Base-by-base conservation (phyloP, 2,797 vertebrate genomes). In the Sebastes goodei region DNA sequence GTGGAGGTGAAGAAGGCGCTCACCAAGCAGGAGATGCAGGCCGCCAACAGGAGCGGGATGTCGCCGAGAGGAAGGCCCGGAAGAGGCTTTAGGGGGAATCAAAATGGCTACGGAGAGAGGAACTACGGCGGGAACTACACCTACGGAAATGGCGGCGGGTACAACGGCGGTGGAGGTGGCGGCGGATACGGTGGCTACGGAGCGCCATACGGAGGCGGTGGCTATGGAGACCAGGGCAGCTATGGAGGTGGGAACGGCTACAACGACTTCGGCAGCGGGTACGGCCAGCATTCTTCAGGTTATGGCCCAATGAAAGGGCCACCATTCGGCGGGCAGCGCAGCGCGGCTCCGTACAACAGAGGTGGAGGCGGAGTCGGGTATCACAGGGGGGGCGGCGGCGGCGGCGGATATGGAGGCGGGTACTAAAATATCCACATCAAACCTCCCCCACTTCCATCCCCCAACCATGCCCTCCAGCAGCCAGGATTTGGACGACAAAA, bases 1-100 rank as follows among this genome's bases (percentile, higher is more conserved):
- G 98, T 99, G 35, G 98, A 99, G 88, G 98, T 99, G 72, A 99
- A 99, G 95, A 99, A 99, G 81, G 98, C 98, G 33, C 96, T 99
- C 53, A 98, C 98, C 74, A 98, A 97, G 89, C 97, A 99, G 88
- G 98, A 99, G 86, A 98, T 99, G 96, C 97, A 99, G 89, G 94
- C 96, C 4, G 95, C 97, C 0, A 96, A 93, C 2, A 95, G 97
- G 4, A 92, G 86, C 42, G 88, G 93, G 0, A 93, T 93, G 89
- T 35, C 82, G 29, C 86, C 91, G 1, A 93, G 97, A 5, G 11
- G 97, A 0, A 89, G 96, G 15, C 29, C 17, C 3, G 38, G 97
- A 0, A 89, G 96, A 92, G 95, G 95, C 82, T 95, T 95, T 96
- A 95, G 94, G 93, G 97, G 97, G 74, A 93, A 86, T 75, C 96